Conservation (phyloP, 2,113 vertebrate genomes). For the Hystrix brachyura region DNA sequence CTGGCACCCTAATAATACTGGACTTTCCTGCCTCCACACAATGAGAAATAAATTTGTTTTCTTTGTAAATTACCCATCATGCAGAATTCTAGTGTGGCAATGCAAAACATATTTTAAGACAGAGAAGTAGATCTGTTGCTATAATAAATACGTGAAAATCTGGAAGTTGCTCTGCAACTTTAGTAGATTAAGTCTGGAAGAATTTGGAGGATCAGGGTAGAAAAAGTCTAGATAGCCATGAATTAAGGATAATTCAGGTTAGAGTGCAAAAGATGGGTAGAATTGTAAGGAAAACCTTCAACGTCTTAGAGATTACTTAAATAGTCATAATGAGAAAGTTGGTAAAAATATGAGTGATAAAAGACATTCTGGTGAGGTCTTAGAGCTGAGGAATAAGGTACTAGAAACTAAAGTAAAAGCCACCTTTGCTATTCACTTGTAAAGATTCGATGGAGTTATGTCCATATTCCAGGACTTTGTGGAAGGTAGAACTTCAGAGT, state of each 20-base stretch:
- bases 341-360: background rate
- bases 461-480: background rate
- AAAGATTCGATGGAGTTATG: background rate
- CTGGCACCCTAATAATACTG: background rate
- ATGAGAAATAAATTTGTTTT: background rate
- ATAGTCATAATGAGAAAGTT: background rate
- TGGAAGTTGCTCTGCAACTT: background rate
- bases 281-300: background rate
- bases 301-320: background rate
- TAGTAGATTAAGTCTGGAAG: background rate
- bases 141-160: background rate
- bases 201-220: background rate
- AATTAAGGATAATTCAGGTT: background rate
- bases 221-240: background rate
- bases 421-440: background rate
- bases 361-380: background rate
- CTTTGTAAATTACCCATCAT: background rate
- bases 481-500: background rate
- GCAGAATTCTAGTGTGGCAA: background rate
- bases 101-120: background rate
- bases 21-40: background rate
- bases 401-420: background rate
- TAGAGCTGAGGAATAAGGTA: background rate
- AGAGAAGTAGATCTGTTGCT: background rate
- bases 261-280: background rate